phyloP scores from a whole-genome alignment of 2,113 vertebrate genomes.

The Rana temporaria region DNA sequence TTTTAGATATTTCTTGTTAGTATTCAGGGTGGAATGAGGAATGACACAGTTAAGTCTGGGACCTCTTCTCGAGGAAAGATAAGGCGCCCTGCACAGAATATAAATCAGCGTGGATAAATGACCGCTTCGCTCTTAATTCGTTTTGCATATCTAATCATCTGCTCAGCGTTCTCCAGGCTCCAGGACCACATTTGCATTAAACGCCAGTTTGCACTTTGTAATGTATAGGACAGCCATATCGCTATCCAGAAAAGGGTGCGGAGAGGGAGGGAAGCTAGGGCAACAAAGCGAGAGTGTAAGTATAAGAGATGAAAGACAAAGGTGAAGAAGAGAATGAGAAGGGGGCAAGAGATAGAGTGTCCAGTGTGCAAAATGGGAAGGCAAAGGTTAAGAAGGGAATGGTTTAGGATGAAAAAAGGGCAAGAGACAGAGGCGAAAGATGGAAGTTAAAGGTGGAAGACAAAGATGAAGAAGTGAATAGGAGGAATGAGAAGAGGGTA shows the following conservation, averaged over 20 bases:
- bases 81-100: constrained; percentile 30
- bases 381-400: not conserved
- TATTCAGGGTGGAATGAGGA: constrained; percentile 26
- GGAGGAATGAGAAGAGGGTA: too few relatives aligned
- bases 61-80: constrained; percentile 32
- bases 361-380: too few relatives aligned
- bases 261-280: not conserved
- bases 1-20: constrained; percentile 12
- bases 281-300: not conserved
- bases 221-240: constrained; percentile 43
- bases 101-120: constrained; percentile 51
- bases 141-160: constrained; percentile 56
- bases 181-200: constrained; percentile 47
- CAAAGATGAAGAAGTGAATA: not conserved
- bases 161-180: constrained; percentile 32
- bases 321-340: not conserved
- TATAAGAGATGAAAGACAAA: not conserved
- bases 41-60: constrained; percentile 9
- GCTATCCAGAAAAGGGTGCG: constrained; percentile 1
- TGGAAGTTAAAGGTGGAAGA: not conserved
- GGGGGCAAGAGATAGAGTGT: not conserved
- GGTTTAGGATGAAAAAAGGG: not conserved
- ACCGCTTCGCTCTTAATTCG: constrained; percentile 47
- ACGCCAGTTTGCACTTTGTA: constrained; percentile 46
- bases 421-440: not conserved